phyloP scores from a whole-genome alignment of 2,888 invertebrate species.

The Ormyrus nitidulus region DNA sequence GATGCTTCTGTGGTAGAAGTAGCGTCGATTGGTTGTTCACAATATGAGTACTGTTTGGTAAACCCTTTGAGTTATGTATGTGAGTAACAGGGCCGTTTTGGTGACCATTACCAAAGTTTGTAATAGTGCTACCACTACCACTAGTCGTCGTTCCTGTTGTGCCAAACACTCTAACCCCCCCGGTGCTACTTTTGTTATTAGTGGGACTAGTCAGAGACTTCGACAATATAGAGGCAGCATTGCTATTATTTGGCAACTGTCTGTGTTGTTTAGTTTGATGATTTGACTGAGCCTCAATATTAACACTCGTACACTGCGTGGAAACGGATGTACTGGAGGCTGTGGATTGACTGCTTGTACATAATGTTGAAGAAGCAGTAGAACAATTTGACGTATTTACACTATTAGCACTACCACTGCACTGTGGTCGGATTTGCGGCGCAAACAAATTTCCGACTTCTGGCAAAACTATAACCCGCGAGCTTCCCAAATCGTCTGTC shows the following conservation, averaged over 20 bases:
- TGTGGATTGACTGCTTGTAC: conserved; percentile 62
- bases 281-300: conserved; percentile 62
- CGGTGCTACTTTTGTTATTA: conserved; percentile 66
- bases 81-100: conserved; percentile 69
- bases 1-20: conserved; percentile 72
- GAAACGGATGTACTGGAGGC: conserved; percentile 62
- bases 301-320: conserved; percentile 62
- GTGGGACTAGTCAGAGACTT: conserved; percentile 74
- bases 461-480: conserved; percentile 69
- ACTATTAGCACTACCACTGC: conserved; percentile 66
- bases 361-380: conserved; percentile 60
- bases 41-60: conserved; percentile 66
- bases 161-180: conserved; percentile 63
- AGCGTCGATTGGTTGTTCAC: conserved; percentile 70
- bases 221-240: conserved; percentile 69
- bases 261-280: conserved; percentile 66
- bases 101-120: conserved; percentile 72
- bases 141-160: conserved; percentile 52
- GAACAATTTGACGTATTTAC: conserved; percentile 54
- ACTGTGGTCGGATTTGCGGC: conserved; percentile 65
- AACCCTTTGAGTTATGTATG: conserved; percentile 67
- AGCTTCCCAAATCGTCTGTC: conserved; percentile 71
- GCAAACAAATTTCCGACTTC: conserved; percentile 64
- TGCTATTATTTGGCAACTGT: conserved; percentile 67
- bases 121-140: conserved; percentile 58